Evolutionary conservation across 2,888 invertebrate species (phyloP).

Genomic region (Lasioglossum lativentre): DNA sequence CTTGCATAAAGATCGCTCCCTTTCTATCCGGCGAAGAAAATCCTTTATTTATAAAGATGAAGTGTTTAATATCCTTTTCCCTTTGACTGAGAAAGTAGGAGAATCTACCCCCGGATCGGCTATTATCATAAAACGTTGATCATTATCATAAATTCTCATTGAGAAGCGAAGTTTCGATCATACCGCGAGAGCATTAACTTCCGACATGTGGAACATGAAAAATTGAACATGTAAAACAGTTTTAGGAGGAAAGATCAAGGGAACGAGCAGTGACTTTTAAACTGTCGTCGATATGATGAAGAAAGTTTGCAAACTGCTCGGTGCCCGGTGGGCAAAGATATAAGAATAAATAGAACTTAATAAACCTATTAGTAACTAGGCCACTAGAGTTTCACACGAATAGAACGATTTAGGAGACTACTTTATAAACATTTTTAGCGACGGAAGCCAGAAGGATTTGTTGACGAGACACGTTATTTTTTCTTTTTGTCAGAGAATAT

Average conservation of each 20-base stretch:
- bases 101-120: conserved; percentile 5
- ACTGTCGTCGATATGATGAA: conserved; percentile 6
- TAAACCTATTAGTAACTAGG: neutral
- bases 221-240: conserved; percentile 26
- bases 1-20: neutral
- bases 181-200: conserved; percentile 15
- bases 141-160: conserved; percentile 27
- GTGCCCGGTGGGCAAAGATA: neutral
- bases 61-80: conserved; percentile 8
- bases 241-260: conserved; percentile 6
- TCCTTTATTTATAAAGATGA: conserved; percentile 25
- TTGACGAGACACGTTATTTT: neutral
- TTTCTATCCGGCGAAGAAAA: neutral
- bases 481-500: neutral
- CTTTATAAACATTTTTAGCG: neutral
- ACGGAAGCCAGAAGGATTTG: neutral
- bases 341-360: conserved; percentile 8
- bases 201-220: conserved; percentile 22
- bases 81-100: neutral
- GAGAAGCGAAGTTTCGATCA: conserved; percentile 6
- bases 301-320: neutral
- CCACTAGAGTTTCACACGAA: neutral
- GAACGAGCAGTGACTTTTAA: conserved; percentile 22
- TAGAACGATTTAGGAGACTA: neutral
- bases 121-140: conserved; percentile 19